Conservation (phyloP, 1,140 invertebrate species). For the Aphelinus certus region DNA sequence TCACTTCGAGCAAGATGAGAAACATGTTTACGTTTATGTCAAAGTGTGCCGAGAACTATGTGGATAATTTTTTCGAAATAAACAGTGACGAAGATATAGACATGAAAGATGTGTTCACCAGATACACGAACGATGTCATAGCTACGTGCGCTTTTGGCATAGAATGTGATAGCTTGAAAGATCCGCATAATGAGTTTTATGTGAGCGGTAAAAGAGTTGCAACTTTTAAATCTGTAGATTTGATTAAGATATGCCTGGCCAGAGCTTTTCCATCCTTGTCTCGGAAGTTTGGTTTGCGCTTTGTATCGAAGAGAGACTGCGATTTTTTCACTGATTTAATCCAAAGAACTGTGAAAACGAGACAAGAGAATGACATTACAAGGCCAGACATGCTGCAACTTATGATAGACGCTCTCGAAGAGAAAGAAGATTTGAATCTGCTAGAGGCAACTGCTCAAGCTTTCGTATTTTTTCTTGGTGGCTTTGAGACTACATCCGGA, state of each 20-base stretch:
- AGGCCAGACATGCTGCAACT: slow-evolving; percentile 41
- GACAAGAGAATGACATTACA: slow-evolving; percentile 54
- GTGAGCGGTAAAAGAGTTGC: not conserved
- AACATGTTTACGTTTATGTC: slow-evolving; percentile 65
- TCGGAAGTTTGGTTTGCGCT: slow-evolving; percentile 40
- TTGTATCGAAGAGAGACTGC: slow-evolving; percentile 40
- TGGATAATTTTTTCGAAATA: slow-evolving; percentile 5
- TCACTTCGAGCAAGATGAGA: slow-evolving; percentile 70
- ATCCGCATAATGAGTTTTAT: slow-evolving; percentile 52
- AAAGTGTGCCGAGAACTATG: slow-evolving; percentile 52
- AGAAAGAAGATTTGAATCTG: slow-evolving; percentile 55
- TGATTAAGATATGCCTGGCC: slow-evolving; percentile 38
- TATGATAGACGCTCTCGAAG: slow-evolving; percentile 55
- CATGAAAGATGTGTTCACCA: slow-evolving; percentile 60
- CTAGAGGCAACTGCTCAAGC: slow-evolving; percentile 53
- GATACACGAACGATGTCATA: slow-evolving; percentile 31
- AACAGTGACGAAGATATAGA: slow-evolving; percentile 45
- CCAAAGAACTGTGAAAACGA: slow-evolving; percentile 62
- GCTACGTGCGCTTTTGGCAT: slow-evolving; percentile 63
- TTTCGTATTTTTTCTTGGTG: slow-evolving; percentile 21
- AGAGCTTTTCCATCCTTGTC: slow-evolving; percentile 37
- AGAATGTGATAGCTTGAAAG: slow-evolving; percentile 60
- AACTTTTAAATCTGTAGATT: slow-evolving; percentile 45
- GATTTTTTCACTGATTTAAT: slow-evolving; percentile 49
- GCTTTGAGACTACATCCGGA: slow-evolving; percentile 71